Evolutionary conservation across 1,140 invertebrate species (phyloP).

Genomic region (Doryteuthis pealeii): DNA sequence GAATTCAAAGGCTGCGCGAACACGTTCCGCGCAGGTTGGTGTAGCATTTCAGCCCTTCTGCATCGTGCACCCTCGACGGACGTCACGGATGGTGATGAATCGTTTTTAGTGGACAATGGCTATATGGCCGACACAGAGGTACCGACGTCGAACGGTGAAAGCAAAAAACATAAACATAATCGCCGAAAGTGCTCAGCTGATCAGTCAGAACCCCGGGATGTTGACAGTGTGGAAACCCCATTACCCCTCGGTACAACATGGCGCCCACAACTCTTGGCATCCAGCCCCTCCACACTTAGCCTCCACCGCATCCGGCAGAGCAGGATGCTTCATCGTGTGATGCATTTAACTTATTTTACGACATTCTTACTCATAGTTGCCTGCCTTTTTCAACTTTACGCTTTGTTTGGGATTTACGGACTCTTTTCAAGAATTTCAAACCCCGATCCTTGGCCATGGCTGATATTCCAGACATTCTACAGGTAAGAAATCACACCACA

Average conservation of each 20-base stretch:
- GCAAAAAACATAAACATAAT: neutral
- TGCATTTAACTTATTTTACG: conserved; percentile 4
- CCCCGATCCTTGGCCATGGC: conserved; percentile 16
- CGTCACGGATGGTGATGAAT: neutral
- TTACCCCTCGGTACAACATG: neutral
- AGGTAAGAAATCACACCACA: conserved; percentile 4
- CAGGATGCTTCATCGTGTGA: conserved; percentile 11
- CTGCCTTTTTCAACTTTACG: conserved; percentile 16
- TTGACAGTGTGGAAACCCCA: neutral
- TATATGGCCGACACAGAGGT: conserved; percentile 17
- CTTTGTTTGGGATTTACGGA: conserved; percentile 14
- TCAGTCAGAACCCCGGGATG: neutral
- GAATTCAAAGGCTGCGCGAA: neutral
- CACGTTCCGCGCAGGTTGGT: neutral
- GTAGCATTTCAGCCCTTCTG: neutral
- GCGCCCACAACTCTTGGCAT: neutral
- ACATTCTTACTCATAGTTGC: conserved; percentile 11
- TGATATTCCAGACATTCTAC: conserved; percentile 10
- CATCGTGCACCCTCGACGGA: neutral
- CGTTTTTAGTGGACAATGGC: conserved; percentile 11
- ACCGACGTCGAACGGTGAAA: neutral
- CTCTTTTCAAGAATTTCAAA: conserved; percentile 12
- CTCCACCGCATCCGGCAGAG: conserved; percentile 13
- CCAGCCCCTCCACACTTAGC: conserved; percentile 11
- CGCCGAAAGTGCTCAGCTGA: conserved; percentile 4